phyloP scores from a whole-genome alignment of 1,140 invertebrate genomes.

The Microplitis demolitor region DNA sequence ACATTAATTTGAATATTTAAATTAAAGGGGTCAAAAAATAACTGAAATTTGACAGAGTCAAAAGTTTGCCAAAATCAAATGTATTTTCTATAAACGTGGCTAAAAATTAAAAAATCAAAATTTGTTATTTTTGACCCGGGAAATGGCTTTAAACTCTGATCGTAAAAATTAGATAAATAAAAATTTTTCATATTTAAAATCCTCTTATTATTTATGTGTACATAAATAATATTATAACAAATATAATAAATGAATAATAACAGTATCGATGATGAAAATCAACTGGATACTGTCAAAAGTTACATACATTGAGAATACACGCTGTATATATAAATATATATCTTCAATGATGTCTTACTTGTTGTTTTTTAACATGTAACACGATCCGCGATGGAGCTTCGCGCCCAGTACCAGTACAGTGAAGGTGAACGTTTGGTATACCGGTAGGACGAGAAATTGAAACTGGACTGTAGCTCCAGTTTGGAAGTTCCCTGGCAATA shows the following conservation, averaged over 20 bases:
- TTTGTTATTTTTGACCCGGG: too few relatives aligned
- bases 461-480: constrained; percentile 11
- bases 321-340: not conserved
- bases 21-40: too few relatives aligned
- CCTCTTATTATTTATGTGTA: not conserved
- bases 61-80: too few relatives aligned
- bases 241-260: not conserved
- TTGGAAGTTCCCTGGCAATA: not conserved
- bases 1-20: too few relatives aligned
- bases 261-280: constrained; percentile 7
- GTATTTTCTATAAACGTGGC: too few relatives aligned
- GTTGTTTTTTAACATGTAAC: constrained; percentile 6
- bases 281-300: not conserved
- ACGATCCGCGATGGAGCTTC: constrained; percentile 21
- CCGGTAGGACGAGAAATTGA: constrained; percentile 11
- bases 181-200: not conserved
- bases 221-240: not conserved
- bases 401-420: not conserved
- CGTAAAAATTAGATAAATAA: too few relatives aligned
- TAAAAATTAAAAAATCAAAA: too few relatives aligned
- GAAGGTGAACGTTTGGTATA: not conserved
- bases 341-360: not conserved
- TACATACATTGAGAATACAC: not conserved
- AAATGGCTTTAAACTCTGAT: too few relatives aligned
- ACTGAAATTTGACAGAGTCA: too few relatives aligned